These are phyloP conservation scores for Tapera naevia DNA, from an alignment of 2,797 vertebrate genomes.

Conservation along the genomic window DNA sequence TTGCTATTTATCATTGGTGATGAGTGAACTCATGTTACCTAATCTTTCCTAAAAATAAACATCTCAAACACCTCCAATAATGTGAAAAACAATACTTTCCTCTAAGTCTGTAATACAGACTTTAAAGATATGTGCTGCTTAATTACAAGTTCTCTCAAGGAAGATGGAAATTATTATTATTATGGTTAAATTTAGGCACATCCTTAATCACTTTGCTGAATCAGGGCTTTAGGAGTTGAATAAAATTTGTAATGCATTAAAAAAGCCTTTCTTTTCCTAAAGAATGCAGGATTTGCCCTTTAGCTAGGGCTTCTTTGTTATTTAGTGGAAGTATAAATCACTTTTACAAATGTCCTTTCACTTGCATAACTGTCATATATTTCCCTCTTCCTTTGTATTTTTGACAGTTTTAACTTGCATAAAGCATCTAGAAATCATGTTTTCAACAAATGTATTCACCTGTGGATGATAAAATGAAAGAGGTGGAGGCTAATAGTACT, in stretches of 20 bases:
- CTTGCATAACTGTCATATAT: conserved; percentile 57
- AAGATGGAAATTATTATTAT: background rate
- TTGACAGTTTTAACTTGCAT: conserved; percentile 62
- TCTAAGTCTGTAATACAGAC: background rate
- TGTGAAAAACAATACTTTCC: background rate
- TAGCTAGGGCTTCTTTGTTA: conserved; percentile 57
- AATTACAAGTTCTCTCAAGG: background rate
- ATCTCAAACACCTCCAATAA: background rate
- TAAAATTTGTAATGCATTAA: background rate
- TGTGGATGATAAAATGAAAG: conserved; percentile 67
- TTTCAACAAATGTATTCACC: conserved; percentile 73
- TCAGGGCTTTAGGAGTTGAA: background rate
- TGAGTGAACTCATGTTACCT: background rate
- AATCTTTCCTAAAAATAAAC: background rate
- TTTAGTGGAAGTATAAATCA: conserved; percentile 67
- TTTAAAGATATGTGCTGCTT: background rate
- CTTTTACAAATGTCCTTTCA: conserved; percentile 67
- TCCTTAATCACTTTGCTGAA: background rate
- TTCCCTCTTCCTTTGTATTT: conserved; percentile 66
- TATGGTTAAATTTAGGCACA: background rate
- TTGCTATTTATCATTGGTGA: background rate
- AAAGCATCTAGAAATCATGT: conserved; percentile 60
- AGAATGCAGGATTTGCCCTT: conserved; percentile 58
- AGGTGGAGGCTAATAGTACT: conserved; percentile 69
- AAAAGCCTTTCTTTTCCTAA: background rate